These are phyloP conservation scores for Pseudococcus longispinus DNA, from an alignment of 2,888 invertebrate genomes.

Conservation along the genomic window DNA sequence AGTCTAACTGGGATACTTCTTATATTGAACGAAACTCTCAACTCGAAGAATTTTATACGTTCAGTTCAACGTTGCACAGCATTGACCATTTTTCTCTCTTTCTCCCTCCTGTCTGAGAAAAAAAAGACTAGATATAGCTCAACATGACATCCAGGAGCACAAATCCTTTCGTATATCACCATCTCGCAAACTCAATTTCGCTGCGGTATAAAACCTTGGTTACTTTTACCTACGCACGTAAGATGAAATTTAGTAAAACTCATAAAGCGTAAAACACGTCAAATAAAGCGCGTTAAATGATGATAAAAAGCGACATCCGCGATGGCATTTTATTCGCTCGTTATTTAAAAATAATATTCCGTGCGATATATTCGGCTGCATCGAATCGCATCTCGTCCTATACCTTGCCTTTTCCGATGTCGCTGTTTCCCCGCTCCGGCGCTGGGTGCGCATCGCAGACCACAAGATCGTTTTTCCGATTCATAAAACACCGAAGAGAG, in stretches of 20 bases:
- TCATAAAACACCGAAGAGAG: conserved; percentile 33
- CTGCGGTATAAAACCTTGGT: background rate
- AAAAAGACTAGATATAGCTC: background rate
- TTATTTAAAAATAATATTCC: conserved; percentile 54
- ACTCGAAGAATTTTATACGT: no score
- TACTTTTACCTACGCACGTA: background rate
- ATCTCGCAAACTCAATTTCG: background rate
- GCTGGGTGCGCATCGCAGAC: background rate
- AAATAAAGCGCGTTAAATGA: conserved; percentile 20
- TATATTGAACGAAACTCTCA: no score
- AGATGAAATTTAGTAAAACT: conserved; percentile 1
- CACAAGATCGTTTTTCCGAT: conserved; percentile 32
- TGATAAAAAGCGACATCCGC: conserved; percentile 6
- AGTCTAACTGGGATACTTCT: no score
- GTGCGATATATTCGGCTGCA: conserved; percentile 32
- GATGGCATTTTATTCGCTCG: conserved; percentile 41
- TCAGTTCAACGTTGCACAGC: no score
- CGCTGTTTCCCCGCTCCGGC: background rate
- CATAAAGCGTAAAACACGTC: conserved; percentile 24
- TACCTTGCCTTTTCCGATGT: background rate
- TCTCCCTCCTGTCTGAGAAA: no score
- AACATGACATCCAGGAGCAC: background rate
- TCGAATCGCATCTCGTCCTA: conserved; percentile 4
- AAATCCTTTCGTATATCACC: conserved; percentile 11
- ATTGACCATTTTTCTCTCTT: background rate